These are phyloP conservation scores for Amphiura filiformis DNA, from an alignment of 35 echinoderm and acorn worm genomes.

Conservation along the genomic window DNA sequence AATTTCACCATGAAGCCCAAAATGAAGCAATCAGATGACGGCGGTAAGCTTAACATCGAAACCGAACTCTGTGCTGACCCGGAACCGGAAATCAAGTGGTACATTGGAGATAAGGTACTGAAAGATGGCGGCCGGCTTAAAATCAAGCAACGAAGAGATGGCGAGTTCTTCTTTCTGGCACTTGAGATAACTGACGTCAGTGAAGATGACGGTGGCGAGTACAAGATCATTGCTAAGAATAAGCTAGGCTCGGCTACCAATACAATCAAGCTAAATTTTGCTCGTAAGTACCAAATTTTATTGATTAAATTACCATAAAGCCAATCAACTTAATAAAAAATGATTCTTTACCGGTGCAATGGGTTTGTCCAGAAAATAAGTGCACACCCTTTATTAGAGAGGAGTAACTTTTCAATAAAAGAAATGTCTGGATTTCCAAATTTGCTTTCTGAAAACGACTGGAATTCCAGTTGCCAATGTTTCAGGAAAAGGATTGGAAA, in stretches of 20 bases:
- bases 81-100: conserved; percentile 75
- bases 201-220: conserved; percentile 82
- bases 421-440: too few relatives aligned
- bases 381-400: too few relatives aligned
- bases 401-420: too few relatives aligned
- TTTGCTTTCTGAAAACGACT: too few relatives aligned
- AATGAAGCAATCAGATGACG: conserved; percentile 88
- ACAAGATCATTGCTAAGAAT: conserved; percentile 90
- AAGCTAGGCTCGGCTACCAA: conserved; percentile 84
- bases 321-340: too few relatives aligned
- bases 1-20: conserved; percentile 98
- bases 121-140: conserved; percentile 72
- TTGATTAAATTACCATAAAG: neutral
- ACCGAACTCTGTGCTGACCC: conserved; percentile 73
- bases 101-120: conserved; percentile 39
- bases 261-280: conserved; percentile 98
- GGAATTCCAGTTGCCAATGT: too few relatives aligned
- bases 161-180: conserved; percentile 72
- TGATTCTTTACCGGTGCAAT: too few relatives aligned
- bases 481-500: too few relatives aligned
- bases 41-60: conserved; percentile 86
- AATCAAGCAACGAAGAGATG: conserved; percentile 55
- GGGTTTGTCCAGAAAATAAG: too few relatives aligned
- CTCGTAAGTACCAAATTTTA: conserved; percentile 85
- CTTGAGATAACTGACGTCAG: conserved; percentile 83